These are phyloP conservation scores for Gonocerus acuteangulatus DNA, from an alignment of 2,888 invertebrate species.

Conservation along the genomic window DNA sequence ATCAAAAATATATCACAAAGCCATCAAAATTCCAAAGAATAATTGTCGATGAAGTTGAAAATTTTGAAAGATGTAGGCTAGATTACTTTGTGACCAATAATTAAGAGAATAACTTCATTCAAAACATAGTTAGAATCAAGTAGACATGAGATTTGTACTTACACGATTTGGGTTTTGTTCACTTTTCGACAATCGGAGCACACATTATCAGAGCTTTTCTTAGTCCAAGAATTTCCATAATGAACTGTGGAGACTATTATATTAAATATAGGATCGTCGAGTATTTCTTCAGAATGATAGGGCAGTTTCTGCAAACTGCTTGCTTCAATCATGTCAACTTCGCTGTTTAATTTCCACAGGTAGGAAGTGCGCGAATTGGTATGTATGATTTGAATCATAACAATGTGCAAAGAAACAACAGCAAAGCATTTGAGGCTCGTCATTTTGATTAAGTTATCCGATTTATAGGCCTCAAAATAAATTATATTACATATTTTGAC, in stretches of 20 bases:
- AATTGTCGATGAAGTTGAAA: too few relatives aligned
- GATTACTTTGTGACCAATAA: not conserved
- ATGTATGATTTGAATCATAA: slow-evolving; percentile 62
- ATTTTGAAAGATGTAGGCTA: not conserved
- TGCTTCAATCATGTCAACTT: slow-evolving; percentile 64
- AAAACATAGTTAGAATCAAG: too few relatives aligned
- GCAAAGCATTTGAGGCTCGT: slow-evolving; percentile 45
- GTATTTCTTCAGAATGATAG: slow-evolving; percentile 43
- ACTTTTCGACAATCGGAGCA: slow-evolving; percentile 52
- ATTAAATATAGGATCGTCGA: slow-evolving; percentile 64
- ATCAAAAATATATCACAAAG: too few relatives aligned
- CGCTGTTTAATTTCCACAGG: slow-evolving; percentile 71
- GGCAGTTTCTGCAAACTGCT: slow-evolving; percentile 52
- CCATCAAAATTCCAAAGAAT: too few relatives aligned
- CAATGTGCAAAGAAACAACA: slow-evolving; percentile 60
- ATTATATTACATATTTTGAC: not conserved
- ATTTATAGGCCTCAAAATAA: not conserved
- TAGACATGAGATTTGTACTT: too few relatives aligned
- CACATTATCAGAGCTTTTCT: slow-evolving; percentile 57
- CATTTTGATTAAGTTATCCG: slow-evolving; percentile 4
- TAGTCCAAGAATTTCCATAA: slow-evolving; percentile 59
- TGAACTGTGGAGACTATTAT: slow-evolving; percentile 66
- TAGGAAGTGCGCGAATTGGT: slow-evolving; percentile 76
- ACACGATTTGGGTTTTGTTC: not conserved
- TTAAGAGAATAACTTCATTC: too few relatives aligned